Evolutionary conservation across 2,113 vertebrate species (phyloP).

Genomic region (Mormoops blainvillei): DNA sequence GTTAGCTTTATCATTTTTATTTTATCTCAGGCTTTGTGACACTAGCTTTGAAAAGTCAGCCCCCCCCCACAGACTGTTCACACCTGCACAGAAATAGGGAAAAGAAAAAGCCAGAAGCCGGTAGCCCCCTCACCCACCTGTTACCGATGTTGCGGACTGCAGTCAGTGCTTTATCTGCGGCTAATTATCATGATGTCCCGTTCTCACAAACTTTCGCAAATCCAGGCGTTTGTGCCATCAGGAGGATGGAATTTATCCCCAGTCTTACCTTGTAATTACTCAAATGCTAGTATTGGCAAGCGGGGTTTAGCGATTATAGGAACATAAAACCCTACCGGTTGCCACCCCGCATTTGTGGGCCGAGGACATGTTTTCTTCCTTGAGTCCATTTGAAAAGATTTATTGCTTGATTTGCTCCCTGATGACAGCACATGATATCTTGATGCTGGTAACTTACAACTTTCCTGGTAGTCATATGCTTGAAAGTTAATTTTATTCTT

Average conservation of each 20-base stretch:
- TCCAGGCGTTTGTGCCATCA: not conserved
- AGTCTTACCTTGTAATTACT: not conserved
- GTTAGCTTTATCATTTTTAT: not conserved
- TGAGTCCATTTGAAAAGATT: not conserved
- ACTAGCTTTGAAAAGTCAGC: not conserved
- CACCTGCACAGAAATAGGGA: not conserved
- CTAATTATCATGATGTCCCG: not conserved
- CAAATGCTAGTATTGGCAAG: not conserved
- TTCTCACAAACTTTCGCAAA: not conserved
- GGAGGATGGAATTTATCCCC: not conserved
- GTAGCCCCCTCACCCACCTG: not conserved
- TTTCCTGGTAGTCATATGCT: conserved; percentile 42
- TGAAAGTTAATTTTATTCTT: conserved; percentile 3
- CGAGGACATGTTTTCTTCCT: not conserved
- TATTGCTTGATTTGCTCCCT: conserved; percentile 1
- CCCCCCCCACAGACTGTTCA: not conserved
- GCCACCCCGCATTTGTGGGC: not conserved
- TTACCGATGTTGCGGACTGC: not conserved
- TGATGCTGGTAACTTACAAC: conserved; percentile 19
- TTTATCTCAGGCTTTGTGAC: not conserved
- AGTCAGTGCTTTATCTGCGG: not conserved
- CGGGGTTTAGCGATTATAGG: not conserved
- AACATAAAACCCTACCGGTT: not conserved
- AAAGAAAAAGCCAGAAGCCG: not conserved
- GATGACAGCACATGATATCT: conserved; percentile 28